These are phyloP conservation scores for Enteromius mattozi DNA, from an alignment of 2,797 vertebrate species.

Conservation along the genomic window DNA sequence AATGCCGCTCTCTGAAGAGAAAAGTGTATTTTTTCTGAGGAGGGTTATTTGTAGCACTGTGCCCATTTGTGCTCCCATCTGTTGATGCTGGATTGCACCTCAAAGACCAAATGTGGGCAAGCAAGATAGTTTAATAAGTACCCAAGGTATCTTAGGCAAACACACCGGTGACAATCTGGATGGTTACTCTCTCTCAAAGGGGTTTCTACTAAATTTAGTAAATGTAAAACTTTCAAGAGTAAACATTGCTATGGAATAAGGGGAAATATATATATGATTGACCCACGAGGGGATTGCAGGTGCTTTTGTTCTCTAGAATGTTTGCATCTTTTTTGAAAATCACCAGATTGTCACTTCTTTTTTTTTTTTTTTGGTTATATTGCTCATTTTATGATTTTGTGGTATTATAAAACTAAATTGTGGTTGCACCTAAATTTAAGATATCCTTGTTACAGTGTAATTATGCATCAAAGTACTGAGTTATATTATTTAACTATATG, in stretches of 20 bases:
- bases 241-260: slow-evolving; percentile 36
- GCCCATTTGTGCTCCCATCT: slow-evolving; percentile 53
- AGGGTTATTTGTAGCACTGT: slow-evolving; percentile 61
- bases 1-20: slow-evolving; percentile 65
- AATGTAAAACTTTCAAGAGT: slow-evolving; percentile 42
- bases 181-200: slow-evolving; percentile 34
- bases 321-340: neutral
- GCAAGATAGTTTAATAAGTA: slow-evolving; percentile 61
- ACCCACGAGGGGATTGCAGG: neutral
- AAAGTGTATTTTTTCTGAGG: slow-evolving; percentile 54
- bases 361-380: no score
- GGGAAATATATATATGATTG: slow-evolving; percentile 3
- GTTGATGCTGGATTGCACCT: slow-evolving; percentile 60
- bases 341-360: neutral
- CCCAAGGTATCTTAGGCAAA: slow-evolving; percentile 62
- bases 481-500: neutral
- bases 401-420: neutral
- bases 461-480: neutral
- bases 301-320: neutral
- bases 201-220: slow-evolving; percentile 45
- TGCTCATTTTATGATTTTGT: neutral
- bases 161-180: slow-evolving; percentile 50
- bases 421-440: neutral
- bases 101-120: slow-evolving; percentile 54
- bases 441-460: neutral